These are phyloP conservation scores for Nanorana parkeri DNA, from an alignment of 2,113 vertebrate genomes.

Conservation along the genomic window DNA sequence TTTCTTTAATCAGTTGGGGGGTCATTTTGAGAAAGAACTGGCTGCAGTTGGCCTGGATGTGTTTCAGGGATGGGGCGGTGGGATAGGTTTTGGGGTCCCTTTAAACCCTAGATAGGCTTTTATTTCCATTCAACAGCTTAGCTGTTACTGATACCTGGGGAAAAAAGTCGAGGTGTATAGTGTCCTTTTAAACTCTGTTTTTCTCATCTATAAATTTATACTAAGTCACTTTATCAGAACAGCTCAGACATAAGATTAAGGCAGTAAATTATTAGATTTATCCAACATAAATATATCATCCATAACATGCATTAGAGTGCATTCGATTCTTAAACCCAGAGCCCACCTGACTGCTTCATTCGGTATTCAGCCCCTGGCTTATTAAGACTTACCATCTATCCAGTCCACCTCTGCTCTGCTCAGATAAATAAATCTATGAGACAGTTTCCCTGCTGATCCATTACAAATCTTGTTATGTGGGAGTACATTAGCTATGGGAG, in stretches of 20 bases:
- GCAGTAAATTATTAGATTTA: slow-evolving; percentile 2
- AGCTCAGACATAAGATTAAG: not conserved
- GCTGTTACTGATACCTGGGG: slow-evolving; percentile 6
- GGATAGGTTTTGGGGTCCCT: no score
- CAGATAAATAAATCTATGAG: slow-evolving; percentile 6
- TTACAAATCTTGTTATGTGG: slow-evolving; percentile 16
- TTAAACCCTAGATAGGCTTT: no score
- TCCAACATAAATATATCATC: not conserved
- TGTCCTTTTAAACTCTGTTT: not conserved
- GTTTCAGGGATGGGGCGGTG: no score
- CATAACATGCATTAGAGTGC: not conserved
- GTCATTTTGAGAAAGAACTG: not conserved
- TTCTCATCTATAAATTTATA: slow-evolving; percentile 19
- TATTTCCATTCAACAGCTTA: not conserved
- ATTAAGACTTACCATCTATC: not conserved
- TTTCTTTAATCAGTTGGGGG: not conserved
- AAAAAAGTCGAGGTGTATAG: slow-evolving; percentile 27
- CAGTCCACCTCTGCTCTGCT: slow-evolving; percentile 7
- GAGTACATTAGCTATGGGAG: not conserved
- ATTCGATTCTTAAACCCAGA: not conserved
- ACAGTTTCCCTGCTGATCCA: slow-evolving; percentile 16
- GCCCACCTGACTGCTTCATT: not conserved
- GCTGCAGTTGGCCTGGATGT: no score
- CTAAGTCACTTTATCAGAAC: slow-evolving; percentile 3
- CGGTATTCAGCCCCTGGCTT: not conserved